These are phyloP conservation scores for Morpho achilles DNA, from an alignment of 2,888 invertebrate genomes.

Conservation along the genomic window DNA sequence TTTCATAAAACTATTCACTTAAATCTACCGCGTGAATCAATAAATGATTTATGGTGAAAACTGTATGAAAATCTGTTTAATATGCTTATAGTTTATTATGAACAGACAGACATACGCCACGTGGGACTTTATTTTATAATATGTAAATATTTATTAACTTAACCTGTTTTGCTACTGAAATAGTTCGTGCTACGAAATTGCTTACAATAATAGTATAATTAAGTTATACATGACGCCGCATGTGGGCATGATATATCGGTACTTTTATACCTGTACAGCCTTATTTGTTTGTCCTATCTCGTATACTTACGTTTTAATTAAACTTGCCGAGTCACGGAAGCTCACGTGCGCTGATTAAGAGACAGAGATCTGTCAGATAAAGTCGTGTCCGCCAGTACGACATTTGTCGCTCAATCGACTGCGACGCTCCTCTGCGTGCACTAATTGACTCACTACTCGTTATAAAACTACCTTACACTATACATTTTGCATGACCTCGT, in stretches of 20 bases:
- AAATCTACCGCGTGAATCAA: no score
- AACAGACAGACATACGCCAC: no score
- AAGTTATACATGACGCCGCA: neutral
- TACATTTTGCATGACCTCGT: neutral
- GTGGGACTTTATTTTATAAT: no score
- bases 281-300: slow-evolving; percentile 7
- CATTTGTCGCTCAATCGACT: slow-evolving; percentile 9
- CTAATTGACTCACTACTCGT: slow-evolving; percentile 12
- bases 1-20: no score
- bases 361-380: slow-evolving; percentile 18
- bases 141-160: no score
- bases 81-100: no score
- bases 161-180: no score
- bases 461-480: neutral
- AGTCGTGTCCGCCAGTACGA: slow-evolving; percentile 10
- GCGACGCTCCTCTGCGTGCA: slow-evolving; percentile 7
- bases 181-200: no score
- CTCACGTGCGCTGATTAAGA: slow-evolving; percentile 22
- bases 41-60: no score
- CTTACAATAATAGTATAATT: no score
- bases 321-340: slow-evolving; percentile 12
- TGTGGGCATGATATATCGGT: slow-evolving; percentile 4
- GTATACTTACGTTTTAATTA: slow-evolving; percentile 16
- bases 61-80: no score
- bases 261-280: slow-evolving; percentile 1